Evolutionary conservation across 2,113 vertebrate genomes (phyloP), one percentile per base, ranked within the genome.

Genomic region (Bothrops jararaca): DNA sequence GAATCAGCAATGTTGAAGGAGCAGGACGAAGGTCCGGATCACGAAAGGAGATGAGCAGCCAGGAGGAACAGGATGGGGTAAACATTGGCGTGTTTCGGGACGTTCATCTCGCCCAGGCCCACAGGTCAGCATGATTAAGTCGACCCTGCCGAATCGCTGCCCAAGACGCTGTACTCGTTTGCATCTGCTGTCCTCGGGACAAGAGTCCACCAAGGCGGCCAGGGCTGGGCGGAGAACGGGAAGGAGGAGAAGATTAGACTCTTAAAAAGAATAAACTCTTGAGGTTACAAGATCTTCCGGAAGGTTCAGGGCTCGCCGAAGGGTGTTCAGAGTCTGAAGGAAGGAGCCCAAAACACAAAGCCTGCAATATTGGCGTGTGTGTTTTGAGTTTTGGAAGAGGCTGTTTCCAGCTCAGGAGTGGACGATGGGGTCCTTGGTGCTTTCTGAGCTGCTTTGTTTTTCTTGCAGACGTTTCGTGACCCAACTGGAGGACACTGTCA

Each of bases 1-100:
- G 20, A 98, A 98, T 98, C 85, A 98, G 96, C 98, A 98, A 98
- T 98, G 94, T 98, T 98, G 50, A 98, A 98, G 95, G 85, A 98
- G 98, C 2, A 98, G 97, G 87, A 98, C 98, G 0, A 98, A 98
- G 90, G 98, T 98, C 90, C 98, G 93, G 94, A 98, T 97, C 11
- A 98, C 98, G 0, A 96, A 96, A 98, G 89, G 97, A 97, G 89
- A 98, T 98, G 87, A 98, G 98, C 2, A 98, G 97, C 74, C 74
- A 98, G 95, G 57, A 98, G 97, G 39, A 98, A 98, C 3, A 98
- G 96, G 2, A 98, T 95, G 0, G 98, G 98, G 91, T 98, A 98
- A 85, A n/a, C n/a, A n/a, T 97, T 98, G 24, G 98, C 98, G 69
- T 98, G 97, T 60, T 98, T 97, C 95, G 98, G 97, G 94, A 98